Conservation (phyloP, 2,113 vertebrate species). For the Puffinus mauretanicus region DNA sequence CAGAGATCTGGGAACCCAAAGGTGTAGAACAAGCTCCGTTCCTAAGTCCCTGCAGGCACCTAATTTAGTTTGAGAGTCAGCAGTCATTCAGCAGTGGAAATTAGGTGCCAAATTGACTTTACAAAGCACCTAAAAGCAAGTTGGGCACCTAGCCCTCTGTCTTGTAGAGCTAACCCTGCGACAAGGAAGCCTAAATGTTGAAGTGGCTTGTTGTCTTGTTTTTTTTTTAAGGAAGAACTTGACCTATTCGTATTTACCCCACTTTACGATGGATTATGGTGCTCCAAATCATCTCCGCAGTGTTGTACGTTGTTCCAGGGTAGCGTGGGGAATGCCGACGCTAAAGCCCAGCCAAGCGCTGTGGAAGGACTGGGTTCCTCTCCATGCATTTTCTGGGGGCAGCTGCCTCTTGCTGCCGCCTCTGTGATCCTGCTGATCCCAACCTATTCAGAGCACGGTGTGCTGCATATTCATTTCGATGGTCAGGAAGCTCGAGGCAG, state of each 20-base stretch:
- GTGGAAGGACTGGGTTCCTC: background rate
- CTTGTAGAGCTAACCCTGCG: fast-evolving
- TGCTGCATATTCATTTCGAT: fast-evolving
- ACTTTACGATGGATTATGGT: fast-evolving
- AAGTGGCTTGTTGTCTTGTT: background rate
- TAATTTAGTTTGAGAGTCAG: background rate
- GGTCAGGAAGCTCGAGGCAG: background rate
- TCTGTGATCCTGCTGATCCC: background rate
- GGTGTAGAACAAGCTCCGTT: background rate
- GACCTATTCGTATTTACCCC: fast-evolving
- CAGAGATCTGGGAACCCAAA: background rate
- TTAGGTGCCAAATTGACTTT: background rate
- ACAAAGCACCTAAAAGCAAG: too few relatives aligned
- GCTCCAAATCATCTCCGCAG: fast-evolving
- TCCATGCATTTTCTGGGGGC: fast-evolving
- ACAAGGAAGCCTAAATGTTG: fast-evolving
- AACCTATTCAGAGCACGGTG: fast-evolving
- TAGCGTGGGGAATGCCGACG: fast-evolving
- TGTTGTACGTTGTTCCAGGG: fast-evolving
- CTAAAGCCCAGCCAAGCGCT: background rate
- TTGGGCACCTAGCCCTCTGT: background rate
- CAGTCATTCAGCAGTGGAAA: background rate
- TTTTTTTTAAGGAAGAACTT: background rate
- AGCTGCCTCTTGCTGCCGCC: background rate
- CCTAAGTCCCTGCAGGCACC: background rate